These are phyloP conservation scores for Oplegnathus fasciatus DNA, from an alignment of 2,113 vertebrate genomes.

Conservation along the genomic window DNA sequence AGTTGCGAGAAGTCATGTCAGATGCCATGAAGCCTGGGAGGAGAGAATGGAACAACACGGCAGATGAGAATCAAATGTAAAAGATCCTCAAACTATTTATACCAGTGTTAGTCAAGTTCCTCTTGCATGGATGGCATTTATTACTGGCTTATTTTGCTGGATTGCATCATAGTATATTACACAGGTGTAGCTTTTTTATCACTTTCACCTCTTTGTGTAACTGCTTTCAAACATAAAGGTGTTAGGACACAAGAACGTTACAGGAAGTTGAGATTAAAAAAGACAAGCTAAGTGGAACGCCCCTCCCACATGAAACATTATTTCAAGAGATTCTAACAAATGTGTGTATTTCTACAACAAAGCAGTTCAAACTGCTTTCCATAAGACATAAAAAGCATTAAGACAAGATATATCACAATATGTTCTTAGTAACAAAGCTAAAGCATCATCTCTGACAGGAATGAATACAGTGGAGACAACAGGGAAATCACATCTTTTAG, in stretches of 20 bases:
- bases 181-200: not conserved
- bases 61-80: not conserved
- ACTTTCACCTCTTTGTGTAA: not conserved
- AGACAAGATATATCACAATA: not conserved
- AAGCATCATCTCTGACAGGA: not conserved
- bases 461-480: not conserved
- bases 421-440: not conserved
- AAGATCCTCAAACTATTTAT: not conserved
- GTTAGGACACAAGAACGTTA: not conserved
- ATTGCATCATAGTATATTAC: not conserved
- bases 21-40: conserved; percentile 87
- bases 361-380: not conserved
- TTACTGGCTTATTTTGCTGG: not conserved
- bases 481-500: not conserved
- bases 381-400: not conserved
- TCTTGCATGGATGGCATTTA: not conserved
- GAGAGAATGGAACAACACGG: not conserved
- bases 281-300: not conserved
- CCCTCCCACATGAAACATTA: too few relatives aligned
- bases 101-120: not conserved
- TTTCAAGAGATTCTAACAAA: not conserved
- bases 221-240: not conserved
- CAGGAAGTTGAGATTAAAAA: not conserved
- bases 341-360: not conserved
- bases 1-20: conserved; percentile 89